Conservation (phyloP, 2,113 vertebrate genomes). For the Copsychus sechellarum region DNA sequence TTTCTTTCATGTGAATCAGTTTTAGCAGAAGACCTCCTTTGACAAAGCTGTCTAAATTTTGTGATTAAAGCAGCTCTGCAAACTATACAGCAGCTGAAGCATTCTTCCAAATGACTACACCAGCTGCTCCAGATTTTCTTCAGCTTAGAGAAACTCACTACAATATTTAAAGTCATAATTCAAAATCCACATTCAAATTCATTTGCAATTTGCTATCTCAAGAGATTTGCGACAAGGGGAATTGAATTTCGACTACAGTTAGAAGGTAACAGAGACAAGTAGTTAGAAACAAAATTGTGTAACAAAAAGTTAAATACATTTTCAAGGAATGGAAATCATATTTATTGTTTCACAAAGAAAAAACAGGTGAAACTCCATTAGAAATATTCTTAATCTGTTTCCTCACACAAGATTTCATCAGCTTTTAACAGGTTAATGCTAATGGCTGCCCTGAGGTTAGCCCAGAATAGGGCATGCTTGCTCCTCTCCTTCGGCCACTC, state of each 20-base stretch:
- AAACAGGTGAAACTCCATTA: background rate
- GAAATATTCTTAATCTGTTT: background rate
- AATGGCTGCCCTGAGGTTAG: conserved; percentile 83
- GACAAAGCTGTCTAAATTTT: background rate
- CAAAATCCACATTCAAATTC: background rate
- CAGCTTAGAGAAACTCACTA: background rate
- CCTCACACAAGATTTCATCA: background rate
- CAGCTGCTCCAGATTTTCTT: background rate
- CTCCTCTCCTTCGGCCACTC: conserved; percentile 87
- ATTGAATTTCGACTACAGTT: background rate
- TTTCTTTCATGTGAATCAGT: background rate
- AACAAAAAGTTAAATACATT: background rate
- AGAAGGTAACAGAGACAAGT: background rate
- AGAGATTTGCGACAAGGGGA: background rate
- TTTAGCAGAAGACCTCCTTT: background rate
- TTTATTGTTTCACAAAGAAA: background rate
- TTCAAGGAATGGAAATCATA: background rate
- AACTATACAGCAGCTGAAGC: background rate
- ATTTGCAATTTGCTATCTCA: background rate
- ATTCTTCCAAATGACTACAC: background rate
- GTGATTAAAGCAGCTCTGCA: background rate
- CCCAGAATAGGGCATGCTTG: conserved; percentile 87
- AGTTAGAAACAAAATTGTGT: background rate
- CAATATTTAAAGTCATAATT: background rate
- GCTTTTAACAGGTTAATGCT: conserved; percentile 54